Evolutionary conservation across 2,888 invertebrate genomes (phyloP).

Genomic region (Clusia tigrina): DNA sequence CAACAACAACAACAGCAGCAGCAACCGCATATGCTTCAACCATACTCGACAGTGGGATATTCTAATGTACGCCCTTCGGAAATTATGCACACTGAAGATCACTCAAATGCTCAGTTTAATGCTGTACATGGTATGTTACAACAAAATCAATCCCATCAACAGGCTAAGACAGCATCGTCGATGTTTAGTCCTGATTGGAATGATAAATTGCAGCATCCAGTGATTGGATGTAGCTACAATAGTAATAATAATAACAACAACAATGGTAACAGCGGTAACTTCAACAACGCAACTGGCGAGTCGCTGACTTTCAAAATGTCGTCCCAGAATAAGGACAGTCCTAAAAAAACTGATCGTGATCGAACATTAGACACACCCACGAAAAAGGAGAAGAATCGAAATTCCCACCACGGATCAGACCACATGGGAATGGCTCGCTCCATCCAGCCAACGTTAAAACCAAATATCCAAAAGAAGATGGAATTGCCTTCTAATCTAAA

Average conservation of each 20-base stretch:
- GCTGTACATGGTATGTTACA: conserved; percentile 23
- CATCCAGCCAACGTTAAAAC: conserved; percentile 35
- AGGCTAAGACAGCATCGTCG: conserved; percentile 47
- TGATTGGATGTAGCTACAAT: conserved; percentile 22
- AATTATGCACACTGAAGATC: conserved; percentile 31
- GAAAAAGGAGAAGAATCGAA: conserved; percentile 61
- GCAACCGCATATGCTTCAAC: conserved; percentile 27
- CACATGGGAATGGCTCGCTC: conserved; percentile 27
- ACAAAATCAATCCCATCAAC: conserved; percentile 25
- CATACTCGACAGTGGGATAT: conserved; percentile 17
- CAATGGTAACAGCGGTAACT: conserved; percentile 5
- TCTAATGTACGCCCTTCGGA: conserved; percentile 22
- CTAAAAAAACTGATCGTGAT: conserved; percentile 54
- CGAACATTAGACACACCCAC: conserved; percentile 45
- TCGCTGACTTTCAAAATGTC: conserved; percentile 21
- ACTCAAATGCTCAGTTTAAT: conserved; percentile 28
- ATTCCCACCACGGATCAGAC: conserved; percentile 31
- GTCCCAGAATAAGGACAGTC: conserved; percentile 52
- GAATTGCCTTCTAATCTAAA: conserved; percentile 32
- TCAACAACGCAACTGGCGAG: not conserved
- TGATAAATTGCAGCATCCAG: conserved; percentile 49
- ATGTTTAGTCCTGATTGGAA: conserved; percentile 64
- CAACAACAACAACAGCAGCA: conserved; percentile 34
- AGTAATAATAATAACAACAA: conserved; percentile 31
- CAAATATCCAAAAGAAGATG: conserved; percentile 17